Percentiles rank a stretch among this genome's conserved stretches.
These are phyloP conservation scores for Penaeus vannamei DNA, from an alignment of 1,140 invertebrate species.

Conservation along the genomic window DNA sequence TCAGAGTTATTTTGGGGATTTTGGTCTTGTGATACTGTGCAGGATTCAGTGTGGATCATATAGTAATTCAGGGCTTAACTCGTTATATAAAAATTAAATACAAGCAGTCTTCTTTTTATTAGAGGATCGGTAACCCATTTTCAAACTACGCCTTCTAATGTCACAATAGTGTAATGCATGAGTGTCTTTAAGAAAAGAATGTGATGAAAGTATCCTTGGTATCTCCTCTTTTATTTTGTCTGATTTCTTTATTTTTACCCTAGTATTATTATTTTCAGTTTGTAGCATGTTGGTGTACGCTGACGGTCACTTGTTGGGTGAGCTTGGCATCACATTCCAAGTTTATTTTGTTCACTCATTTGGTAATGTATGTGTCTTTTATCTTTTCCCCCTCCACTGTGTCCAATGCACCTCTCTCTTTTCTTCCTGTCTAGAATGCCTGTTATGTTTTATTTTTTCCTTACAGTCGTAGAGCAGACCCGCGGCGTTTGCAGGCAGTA, in stretches of 20 bases:
- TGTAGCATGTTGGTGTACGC: conserved; percentile 65
- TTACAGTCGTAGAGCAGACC: conserved; percentile 62
- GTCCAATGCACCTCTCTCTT: conserved; percentile 72
- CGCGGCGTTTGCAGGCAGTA: conserved; percentile 65
- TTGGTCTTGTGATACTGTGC: too few species aligned
- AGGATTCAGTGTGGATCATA: too few species aligned
- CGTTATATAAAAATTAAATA: too few species aligned
- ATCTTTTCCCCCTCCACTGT: conserved; percentile 18
- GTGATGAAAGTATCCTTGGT: neutral
- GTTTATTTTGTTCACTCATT: conserved; percentile 56
- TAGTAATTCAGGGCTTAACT: too few species aligned
- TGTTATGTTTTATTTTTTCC: conserved; percentile 41
- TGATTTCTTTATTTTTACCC: conserved; percentile 45
- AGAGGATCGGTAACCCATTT: too few species aligned
- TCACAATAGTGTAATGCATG: too few species aligned
- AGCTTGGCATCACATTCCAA: conserved; percentile 44
- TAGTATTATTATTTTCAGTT: conserved; percentile 63
- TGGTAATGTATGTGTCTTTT: conserved; percentile 58
- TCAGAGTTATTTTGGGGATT: too few species aligned
- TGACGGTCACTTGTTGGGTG: conserved; percentile 48
- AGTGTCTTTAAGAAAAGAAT: too few species aligned
- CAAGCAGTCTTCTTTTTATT: too few species aligned
- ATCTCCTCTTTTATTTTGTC: neutral
- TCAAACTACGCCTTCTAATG: too few species aligned
- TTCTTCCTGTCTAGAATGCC: conserved; percentile 68